A percentile compares a stretch with the other conserved stretches of the same genome.
phyloP scores from a whole-genome alignment of 2,797 vertebrate genomes.

The Etheostoma perlongum region DNA sequence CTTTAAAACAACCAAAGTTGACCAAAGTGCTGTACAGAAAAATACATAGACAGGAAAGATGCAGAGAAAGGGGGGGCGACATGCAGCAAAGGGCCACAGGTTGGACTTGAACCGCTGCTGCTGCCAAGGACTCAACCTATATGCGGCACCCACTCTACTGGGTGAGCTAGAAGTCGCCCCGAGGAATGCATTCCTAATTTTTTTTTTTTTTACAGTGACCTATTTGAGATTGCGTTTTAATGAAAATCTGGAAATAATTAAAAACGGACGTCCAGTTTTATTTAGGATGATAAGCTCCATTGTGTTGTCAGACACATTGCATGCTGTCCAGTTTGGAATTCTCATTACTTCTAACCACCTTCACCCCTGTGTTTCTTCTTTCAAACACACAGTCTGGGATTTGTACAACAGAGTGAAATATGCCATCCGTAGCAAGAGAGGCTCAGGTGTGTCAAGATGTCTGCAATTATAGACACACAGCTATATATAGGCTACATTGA shows the following conservation, averaged over 20 bases:
- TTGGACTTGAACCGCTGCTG: no score
- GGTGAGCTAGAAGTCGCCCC: no score
- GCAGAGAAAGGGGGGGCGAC: no score
- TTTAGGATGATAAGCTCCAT: slow-evolving; percentile 57
- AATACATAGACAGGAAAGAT: no score
- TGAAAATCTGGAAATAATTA: slow-evolving; percentile 60
- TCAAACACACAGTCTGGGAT: slow-evolving; percentile 39
- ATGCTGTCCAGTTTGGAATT: slow-evolving; percentile 52
- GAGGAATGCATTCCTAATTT: slow-evolving; percentile 48
- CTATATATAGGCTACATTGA: neutral
- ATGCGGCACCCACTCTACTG: no score
- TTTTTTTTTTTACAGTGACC: slow-evolving; percentile 59
- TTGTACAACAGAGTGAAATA: slow-evolving; percentile 37
- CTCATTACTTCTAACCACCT: slow-evolving; percentile 37
- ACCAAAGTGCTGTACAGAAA: no score
- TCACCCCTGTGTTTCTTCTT: slow-evolving; percentile 27
- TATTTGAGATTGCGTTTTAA: slow-evolving; percentile 60
- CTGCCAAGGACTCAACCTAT: no score
- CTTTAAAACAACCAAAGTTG: no score
- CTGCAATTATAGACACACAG: slow-evolving; percentile 31
- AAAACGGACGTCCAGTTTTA: slow-evolving; percentile 47
- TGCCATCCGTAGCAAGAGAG: slow-evolving; percentile 11
- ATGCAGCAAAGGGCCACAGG: no score
- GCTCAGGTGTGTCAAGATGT: slow-evolving; percentile 43
- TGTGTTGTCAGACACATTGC: slow-evolving; percentile 54